Base-by-base conservation (phyloP, 2,797 vertebrate genomes). In the Alfaro cultratus region DNA sequence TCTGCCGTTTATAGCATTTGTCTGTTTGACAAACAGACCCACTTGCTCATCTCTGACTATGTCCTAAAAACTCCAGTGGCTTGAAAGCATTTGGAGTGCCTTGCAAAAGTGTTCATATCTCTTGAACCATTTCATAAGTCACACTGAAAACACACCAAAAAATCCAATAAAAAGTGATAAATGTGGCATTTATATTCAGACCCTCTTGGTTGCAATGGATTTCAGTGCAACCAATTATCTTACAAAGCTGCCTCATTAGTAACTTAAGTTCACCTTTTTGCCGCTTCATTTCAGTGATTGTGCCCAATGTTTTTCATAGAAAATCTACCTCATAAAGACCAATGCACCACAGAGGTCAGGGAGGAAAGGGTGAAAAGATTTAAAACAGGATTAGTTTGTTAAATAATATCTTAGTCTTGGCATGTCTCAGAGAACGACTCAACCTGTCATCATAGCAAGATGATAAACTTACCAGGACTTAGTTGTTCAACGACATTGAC, bases 1-100 rank as follows among this genome's bases (percentile, higher is more conserved):
- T 83, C 82, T 89, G 76, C 55, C 73, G 83, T 90, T 88, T 80
- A 62, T 83, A 87, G 87, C 80, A 82, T 90, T 81, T 62, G 72
- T 53, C 82, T 89, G 85, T 88, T 87, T 83, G n/a, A 76, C 62
- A 82, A 88, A 76, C 75, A 84, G 51, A 73, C 74, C 55, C 73
- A 78, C 71, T 89, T 90, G 64, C 76, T 90, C 82, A 76, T 76
- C 55, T 76, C 67, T 79, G 46, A 80, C 49, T 78, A 13, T 78
- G 75, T 84, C 43, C n/a, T 76, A 9, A 77, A 86, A 75, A 15
- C 55, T 72, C 29, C 16, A 23, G 26, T 73, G 76, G 62, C 46
- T 83, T 80, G 76, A 85, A 83, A 79, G 73, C 80, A 62, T 80
- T 86, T 12, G 83, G 75, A 46, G 4, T 46, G 26, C 41, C 1